A percentile compares a stretch with the other conserved stretches of the same genome.
phyloP scores from a whole-genome alignment of 2,113 vertebrate species.

The Cettia cetti region DNA sequence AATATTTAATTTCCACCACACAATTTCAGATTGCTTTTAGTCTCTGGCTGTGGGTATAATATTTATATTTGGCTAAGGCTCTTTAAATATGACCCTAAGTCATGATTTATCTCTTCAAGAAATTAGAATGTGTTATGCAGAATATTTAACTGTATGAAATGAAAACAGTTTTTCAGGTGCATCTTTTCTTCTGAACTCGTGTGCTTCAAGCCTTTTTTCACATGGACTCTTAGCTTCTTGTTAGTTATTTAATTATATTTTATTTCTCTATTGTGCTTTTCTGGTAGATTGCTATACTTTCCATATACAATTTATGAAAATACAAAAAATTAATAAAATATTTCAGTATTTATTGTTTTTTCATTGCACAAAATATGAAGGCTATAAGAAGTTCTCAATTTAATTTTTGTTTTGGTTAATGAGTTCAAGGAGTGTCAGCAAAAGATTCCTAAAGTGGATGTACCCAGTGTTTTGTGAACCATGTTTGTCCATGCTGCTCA shows the following conservation, averaged over 20 bases:
- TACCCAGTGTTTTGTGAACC: neutral
- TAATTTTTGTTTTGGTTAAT: neutral
- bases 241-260: neutral
- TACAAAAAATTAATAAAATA: fast-evolving
- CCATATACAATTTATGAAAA: neutral
- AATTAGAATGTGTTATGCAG: neutral
- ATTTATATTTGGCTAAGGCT: neutral
- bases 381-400: neutral
- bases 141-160: neutral
- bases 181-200: neutral
- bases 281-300: neutral
- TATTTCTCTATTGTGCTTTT: neutral
- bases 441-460: neutral
- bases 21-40: neutral
- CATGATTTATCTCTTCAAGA: neutral
- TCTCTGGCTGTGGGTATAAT: neutral
- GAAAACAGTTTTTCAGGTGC: neutral
- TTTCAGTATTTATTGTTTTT: neutral
- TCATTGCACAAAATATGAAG: neutral
- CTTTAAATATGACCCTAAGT: neutral
- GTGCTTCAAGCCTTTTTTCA: neutral
- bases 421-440: neutral
- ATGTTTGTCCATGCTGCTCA: fast-evolving
- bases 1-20: neutral
- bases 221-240: neutral